Percentiles rank a stretch among this genome's conserved stretches.
Conservation (phyloP, 2,113 vertebrate genomes). For the Pandion haliaetus region DNA sequence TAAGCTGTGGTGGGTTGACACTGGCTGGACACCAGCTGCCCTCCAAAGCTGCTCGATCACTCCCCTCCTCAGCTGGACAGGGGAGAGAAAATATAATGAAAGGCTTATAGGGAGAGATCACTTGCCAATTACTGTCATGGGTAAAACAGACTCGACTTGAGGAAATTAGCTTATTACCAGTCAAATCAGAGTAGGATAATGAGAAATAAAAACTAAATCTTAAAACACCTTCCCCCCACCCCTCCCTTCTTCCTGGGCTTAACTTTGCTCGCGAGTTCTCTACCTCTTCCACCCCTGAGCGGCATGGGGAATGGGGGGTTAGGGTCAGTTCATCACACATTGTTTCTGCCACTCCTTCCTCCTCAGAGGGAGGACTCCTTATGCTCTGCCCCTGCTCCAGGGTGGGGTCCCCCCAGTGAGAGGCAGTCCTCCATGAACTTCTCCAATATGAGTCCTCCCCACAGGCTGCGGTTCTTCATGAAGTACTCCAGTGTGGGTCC, state of each 20-base stretch:
- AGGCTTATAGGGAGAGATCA: neutral
- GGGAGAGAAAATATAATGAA: neutral
- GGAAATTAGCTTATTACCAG: neutral
- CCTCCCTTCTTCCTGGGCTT: neutral
- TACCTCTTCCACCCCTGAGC: too few species aligned
- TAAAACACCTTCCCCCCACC: neutral
- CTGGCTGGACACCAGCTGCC: neutral
- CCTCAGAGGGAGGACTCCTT: neutral
- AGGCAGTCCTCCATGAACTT: neutral
- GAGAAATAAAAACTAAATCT: neutral
- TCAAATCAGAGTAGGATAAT: neutral
- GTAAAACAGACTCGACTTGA: neutral
- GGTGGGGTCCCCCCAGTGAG: accelerated
- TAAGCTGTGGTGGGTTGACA: neutral
- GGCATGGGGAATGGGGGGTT: neutral
- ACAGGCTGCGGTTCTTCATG: too few species aligned
- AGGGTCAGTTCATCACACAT: neutral
- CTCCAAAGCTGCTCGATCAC: neutral
- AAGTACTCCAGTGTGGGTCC: neutral
- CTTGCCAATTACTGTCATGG: neutral
- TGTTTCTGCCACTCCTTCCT: neutral
- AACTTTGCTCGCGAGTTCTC: neutral
- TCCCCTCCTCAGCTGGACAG: neutral
- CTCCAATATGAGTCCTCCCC: too few species aligned
- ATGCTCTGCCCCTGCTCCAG: too few species aligned